Evolutionary conservation across 2,797 vertebrate species (phyloP), one percentile per base, ranked within the genome.

Genomic region (Girardinus metallicus): DNA sequence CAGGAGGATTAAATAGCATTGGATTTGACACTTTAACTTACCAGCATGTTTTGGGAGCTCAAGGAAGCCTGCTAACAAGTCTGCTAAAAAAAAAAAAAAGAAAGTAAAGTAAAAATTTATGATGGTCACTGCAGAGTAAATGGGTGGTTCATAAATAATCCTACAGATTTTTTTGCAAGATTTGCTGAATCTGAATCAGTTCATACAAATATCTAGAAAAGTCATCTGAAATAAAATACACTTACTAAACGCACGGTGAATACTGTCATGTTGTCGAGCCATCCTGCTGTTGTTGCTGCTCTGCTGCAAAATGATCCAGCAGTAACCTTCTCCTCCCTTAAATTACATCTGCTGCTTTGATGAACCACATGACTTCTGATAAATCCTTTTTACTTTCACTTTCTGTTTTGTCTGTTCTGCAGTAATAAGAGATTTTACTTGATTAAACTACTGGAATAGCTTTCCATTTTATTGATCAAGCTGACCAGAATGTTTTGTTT

Each of bases 381-480:
- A 51, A 74, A 23, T 51, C 49, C 4, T 16, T 26, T 31, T 73
- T 18, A 74, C 23, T 55, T 74, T 55, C 73, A 55, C 73, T 74
- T 74, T 74, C 18, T 26, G 15, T 74, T 26, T 23, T 2, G 13
- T 21, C 15, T 49, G 21, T 11, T 15, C 44, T 73, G 34, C 36
- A 18, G 9, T 26, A 18, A 36, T 66, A 1, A 36, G 1, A 21
- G 7, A 10, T 68, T 41, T 5, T 3, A 23, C 1, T 41, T 26
- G 36, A 0, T 68, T 1, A 66, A 66, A 21, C 13, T 13, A 31
- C 39, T 23, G 36, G 3, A 10, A 68, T 11, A 11, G 21, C 12
- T 62, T 62, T 34, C 6, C 13, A 31, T 34, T 57, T 1, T n/a
- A 12, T 57, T n/a, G 23, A n/a, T 57, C 53, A 57, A 57, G 46